Base-by-base conservation (phyloP, 2,797 vertebrate species). In the Enteromius viviparus region DNA sequence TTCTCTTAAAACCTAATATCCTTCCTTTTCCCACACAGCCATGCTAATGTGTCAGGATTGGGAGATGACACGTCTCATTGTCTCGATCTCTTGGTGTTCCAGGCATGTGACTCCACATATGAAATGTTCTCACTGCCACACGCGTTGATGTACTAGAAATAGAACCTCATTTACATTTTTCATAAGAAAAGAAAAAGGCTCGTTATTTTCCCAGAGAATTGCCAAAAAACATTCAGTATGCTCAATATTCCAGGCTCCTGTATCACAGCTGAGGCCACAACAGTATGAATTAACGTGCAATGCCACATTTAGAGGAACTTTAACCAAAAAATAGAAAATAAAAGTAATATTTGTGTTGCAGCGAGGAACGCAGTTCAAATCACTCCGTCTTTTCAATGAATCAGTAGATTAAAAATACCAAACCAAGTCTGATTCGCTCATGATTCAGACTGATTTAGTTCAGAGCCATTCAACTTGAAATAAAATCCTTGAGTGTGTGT, bases 161-260 rank as follows among this genome's bases (percentile, higher is more conserved):
- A 92, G 91, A 94, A 91, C 47, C 64, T 66, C 14, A 93, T 93
- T 92, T 93, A 87, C 91, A 93, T 93, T 92, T 93, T 91, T 87
- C 87, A 85, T 84, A 90, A 87, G 88, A 89, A 82, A 58, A 15
- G 1, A 19, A 26, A 70, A 72, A 71, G 29, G 34, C 19, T 47
- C 34, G 11, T 78, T 17, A 29, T 81, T 60, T 65, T 82, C 32
- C 9, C 6, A 40, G 80, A 69, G 77, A 68, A 69, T 37, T 15
- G 29, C 42, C 2, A 6, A 65, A 37, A 51, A 68, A 26, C 2
- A 32, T 62, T 68, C 26, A 32, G 2, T 26, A 19, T 51, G 65
- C 47, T 69, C 49, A 68, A 68, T 51, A 69, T 40, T 55, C 12
- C 12, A 40, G 64, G 17, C 11, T 26, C n/a, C 47, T 0, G 3